Evolutionary conservation across 2,797 vertebrate genomes (phyloP).

Genomic region (Tachyglossus aculeatus): DNA sequence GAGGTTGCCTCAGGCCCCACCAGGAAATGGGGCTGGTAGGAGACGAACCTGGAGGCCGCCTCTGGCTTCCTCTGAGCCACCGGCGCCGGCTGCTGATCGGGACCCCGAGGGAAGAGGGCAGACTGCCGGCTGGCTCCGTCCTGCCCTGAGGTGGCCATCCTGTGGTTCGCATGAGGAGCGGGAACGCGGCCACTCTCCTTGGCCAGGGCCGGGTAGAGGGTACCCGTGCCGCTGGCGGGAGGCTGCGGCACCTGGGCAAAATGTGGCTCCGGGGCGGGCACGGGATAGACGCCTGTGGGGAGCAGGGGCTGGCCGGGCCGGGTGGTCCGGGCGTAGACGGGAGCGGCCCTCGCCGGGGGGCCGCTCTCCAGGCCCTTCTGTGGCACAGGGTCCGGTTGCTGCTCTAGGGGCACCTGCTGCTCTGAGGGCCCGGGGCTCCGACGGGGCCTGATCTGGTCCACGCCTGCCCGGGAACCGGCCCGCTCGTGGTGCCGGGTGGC

Average conservation of each 20-base stretch:
- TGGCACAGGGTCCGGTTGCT: no score
- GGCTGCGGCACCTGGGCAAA: conserved; percentile 83
- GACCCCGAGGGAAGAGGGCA: conserved; percentile 66
- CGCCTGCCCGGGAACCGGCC: conserved; percentile 85
- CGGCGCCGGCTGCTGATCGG: conserved; percentile 18
- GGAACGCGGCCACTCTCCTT: conserved; percentile 80
- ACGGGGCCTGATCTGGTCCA: conserved; percentile 79
- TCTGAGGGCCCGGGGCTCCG: conserved; percentile 81
- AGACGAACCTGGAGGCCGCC: conserved; percentile 54
- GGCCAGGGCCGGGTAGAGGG: conserved; percentile 81
- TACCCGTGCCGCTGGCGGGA: conserved; percentile 63
- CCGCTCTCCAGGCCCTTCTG: conserved; percentile 96
- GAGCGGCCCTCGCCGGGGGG: conserved; percentile 85
- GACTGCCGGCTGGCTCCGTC: conserved; percentile 70
- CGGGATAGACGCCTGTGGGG: conserved; percentile 82
- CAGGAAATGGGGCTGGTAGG: conserved; percentile 68
- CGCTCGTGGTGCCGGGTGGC: conserved; percentile 86
- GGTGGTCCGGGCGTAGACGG: conserved; percentile 72
- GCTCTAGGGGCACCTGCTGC: conserved; percentile 86
- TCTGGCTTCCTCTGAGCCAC: conserved; percentile 70
- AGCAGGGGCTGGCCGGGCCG: conserved; percentile 81
- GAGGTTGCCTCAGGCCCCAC: conserved; percentile 35
- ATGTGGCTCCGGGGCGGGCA: conserved; percentile 87
- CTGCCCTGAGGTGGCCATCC: conserved; percentile 58
- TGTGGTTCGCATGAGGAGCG: conserved; percentile 1